These are phyloP conservation scores for Arbacia lixula DNA, from an alignment of 53 echinoderm and acorn worm species.

Conservation along the genomic window DNA sequence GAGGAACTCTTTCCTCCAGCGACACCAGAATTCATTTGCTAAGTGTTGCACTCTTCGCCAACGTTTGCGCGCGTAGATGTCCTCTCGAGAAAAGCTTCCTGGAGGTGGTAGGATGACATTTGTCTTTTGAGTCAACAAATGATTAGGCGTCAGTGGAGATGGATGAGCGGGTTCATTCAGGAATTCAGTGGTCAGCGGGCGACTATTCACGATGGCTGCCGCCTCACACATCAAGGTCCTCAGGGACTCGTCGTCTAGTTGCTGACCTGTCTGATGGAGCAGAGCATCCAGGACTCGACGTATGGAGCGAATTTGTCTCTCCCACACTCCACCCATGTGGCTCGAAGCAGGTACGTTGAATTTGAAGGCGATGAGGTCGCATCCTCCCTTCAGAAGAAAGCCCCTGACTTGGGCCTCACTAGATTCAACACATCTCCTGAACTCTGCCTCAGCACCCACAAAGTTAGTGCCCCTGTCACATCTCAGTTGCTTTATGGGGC, in stretches of 20 bases:
- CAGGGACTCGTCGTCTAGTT: conserved; percentile 54
- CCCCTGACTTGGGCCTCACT: conserved; percentile 14
- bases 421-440: conserved; percentile 20
- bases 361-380: conserved; percentile 36
- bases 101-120: conserved; percentile 54
- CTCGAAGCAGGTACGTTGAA: conserved; percentile 45
- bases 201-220: conserved; percentile 50
- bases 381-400: conserved; percentile 26
- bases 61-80: conserved; percentile 55
- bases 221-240: conserved; percentile 57
- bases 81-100: conserved; percentile 52
- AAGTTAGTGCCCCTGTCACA: conserved; percentile 78
- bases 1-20: conserved; percentile 73
- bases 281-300: conserved; percentile 43
- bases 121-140: conserved; percentile 55
- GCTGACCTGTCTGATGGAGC: conserved; percentile 22
- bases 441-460: conserved; percentile 67
- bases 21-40: conserved; percentile 69
- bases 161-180: conserved; percentile 30
- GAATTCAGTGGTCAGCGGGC: conserved; percentile 24
- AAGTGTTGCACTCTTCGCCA: conserved; percentile 68
- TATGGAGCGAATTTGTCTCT: conserved; percentile 51
- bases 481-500: conserved; percentile 63
- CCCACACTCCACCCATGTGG: conserved; percentile 57
- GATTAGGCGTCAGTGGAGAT: conserved; percentile 64